Base-by-base conservation (phyloP, 2,797 vertebrate species). In the Ctenosaura bakeri region DNA sequence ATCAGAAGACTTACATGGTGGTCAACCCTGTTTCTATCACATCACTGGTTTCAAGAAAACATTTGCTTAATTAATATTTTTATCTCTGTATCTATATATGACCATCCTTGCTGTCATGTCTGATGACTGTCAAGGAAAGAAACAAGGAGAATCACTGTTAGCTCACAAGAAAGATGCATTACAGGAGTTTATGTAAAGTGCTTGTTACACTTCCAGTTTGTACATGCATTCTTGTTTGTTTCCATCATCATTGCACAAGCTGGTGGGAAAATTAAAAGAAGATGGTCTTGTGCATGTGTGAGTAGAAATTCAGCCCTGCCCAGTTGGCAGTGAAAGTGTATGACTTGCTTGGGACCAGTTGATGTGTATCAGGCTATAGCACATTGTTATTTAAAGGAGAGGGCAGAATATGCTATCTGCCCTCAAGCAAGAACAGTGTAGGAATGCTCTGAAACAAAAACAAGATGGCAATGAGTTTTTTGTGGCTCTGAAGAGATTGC, bases 181-280 rank as follows among this genome's bases (percentile, higher is more conserved):
- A 14, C 24, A 64, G 59, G 9, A 32, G 46, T 89, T 54, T 71
- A 79, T 71, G 42, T 85, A n/a, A 79, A 89, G 24, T 71, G 13
- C 76, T 71, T n/a, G 2, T 32, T 76, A 56, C 81, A 1, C 46
- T 84, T 84, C 88, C 80, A 84, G 88, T 89, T 77, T 20, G 56
- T 89, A 62, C 84, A 74, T 74, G 89, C 2, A 46, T 62, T 50
- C 66, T 4, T n/a, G 24, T 80, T 77, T 62, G 54, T 56, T 42
- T 62, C 52, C 0, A 35, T 29, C 64, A 14, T 38, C 2, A 5
- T 90, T 90, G 76, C 76, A 76, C 59, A 89, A 89, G 24, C 6
- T 9, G 83, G 10, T 80, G 76, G 59, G 89, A 90, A 81, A 81
- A 81, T 35, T 7, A 62, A 59, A 38, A 64, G 38, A 81, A 80